Percentiles rank a stretch among this genome's conserved stretches.
Evolutionary conservation across 2,888 invertebrate species (phyloP).

Genomic region (Himalopsyche tibetana): DNA sequence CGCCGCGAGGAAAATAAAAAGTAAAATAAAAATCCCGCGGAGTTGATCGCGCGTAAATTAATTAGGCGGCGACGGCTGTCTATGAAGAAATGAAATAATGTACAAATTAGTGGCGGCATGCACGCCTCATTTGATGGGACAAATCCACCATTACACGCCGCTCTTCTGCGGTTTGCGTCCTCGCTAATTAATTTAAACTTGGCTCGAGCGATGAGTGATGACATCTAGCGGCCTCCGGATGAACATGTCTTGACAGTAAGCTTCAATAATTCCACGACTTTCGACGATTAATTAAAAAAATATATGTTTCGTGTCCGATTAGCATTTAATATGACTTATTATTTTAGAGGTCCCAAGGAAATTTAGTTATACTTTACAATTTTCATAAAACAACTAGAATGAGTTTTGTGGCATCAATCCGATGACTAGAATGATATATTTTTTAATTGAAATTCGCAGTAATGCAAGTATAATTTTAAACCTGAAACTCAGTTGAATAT

Average conservation of each 20-base stretch:
- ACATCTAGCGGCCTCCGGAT: conserved; percentile 26
- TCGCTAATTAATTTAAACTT: conserved; percentile 37
- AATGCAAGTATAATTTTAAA: too few species aligned
- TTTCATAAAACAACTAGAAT: too few species aligned
- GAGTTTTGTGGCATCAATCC: too few species aligned
- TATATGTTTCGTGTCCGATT: background rate
- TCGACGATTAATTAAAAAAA: background rate
- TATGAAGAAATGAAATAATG: conserved; percentile 42
- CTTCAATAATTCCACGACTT: background rate
- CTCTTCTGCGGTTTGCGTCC: conserved; percentile 25
- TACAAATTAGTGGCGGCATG: conserved; percentile 57
- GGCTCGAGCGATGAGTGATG: conserved; percentile 37
- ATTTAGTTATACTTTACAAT: too few species aligned
- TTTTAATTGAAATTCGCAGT: too few species aligned
- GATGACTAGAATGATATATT: too few species aligned
- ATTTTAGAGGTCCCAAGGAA: too few species aligned
- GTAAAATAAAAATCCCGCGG: conserved; percentile 1
- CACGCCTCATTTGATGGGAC: conserved; percentile 54
- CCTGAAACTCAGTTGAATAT: too few species aligned
- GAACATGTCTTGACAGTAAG: background rate
- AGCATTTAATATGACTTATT: too few species aligned
- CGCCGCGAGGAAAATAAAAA: conserved; percentile 3
- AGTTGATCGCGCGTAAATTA: conserved; percentile 61
- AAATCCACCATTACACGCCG: conserved; percentile 40
- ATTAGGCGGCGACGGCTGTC: conserved; percentile 58